Conservation (phyloP, 2,113 vertebrate genomes). For the Python bivittatus region DNA sequence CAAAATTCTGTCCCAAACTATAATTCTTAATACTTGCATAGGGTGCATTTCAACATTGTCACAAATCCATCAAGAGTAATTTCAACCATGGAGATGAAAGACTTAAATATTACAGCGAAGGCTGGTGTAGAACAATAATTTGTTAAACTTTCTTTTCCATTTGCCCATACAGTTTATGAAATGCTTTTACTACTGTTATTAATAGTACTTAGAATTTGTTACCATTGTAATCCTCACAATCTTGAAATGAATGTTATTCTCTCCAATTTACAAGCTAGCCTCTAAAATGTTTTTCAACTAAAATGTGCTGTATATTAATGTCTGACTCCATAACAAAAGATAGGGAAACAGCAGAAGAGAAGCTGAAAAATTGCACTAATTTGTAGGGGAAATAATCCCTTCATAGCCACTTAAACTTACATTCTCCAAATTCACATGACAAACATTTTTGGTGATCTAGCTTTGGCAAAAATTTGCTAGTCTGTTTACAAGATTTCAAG, state of each 20-base stretch:
- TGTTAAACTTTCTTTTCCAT: slow-evolving; percentile 31
- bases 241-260: slow-evolving; percentile 26
- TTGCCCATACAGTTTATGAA: slow-evolving; percentile 19
- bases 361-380: slow-evolving; percentile 16
- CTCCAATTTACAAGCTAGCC: slow-evolving; percentile 23
- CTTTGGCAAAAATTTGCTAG: neutral
- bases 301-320: slow-evolving; percentile 26
- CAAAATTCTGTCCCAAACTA: slow-evolving; percentile 19
- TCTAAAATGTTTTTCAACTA: slow-evolving; percentile 30
- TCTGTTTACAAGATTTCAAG: neutral
- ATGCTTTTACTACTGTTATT: slow-evolving; percentile 32
- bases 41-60: slow-evolving; percentile 36
- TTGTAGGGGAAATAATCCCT: slow-evolving; percentile 1
- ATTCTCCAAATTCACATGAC: neutral
- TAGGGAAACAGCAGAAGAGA: slow-evolving; percentile 14
- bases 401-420: neutral
- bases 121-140: slow-evolving; percentile 30
- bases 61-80: slow-evolving; percentile 14
- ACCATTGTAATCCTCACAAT: slow-evolving; percentile 24
- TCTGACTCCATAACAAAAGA: slow-evolving; percentile 16
- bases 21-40: slow-evolving; percentile 49
- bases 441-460: neutral
- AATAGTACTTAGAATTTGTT: slow-evolving; percentile 45
- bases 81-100: slow-evolving; percentile 14
- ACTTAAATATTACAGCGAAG: slow-evolving; percentile 41